Conservation (phyloP, 2,888 invertebrate genomes). For the Isotomurus palustris region DNA sequence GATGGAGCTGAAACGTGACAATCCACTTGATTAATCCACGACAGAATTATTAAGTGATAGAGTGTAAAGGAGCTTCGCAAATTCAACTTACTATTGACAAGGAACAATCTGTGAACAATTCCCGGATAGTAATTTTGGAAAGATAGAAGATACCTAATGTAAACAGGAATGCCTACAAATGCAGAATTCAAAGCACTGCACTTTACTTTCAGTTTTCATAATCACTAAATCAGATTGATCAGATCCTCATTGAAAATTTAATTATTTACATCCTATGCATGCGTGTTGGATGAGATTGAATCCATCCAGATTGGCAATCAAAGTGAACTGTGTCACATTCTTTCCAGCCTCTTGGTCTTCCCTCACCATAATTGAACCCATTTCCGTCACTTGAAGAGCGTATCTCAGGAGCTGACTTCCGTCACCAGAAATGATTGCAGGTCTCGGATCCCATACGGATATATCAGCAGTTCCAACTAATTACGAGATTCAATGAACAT, state of each 20-base stretch:
- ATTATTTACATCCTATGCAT: background rate
- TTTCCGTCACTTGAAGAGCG: background rate
- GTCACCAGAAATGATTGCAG: background rate
- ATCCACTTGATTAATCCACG: background rate
- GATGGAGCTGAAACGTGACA: background rate
- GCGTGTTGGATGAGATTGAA: background rate
- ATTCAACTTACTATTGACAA: background rate
- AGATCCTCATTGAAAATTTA: no score
- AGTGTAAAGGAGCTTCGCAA: no score
- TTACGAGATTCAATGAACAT: background rate
- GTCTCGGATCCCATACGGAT: background rate
- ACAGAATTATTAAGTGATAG: background rate
- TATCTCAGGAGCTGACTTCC: background rate
- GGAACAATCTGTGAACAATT: conserved; percentile 1
- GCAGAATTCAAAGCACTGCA: background rate
- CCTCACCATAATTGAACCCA: background rate
- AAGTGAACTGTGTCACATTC: conserved; percentile 1
- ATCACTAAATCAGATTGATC: background rate
- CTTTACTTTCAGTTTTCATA: background rate
- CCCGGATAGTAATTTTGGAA: conserved; percentile 2
- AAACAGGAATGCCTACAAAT: background rate
- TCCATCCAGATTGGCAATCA: background rate
- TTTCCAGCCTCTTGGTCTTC: background rate
- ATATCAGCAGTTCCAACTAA: background rate
- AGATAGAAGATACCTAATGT: background rate